Conservation (phyloP, 2,797 vertebrate species). For the Centroberyx gerrardi region DNA sequence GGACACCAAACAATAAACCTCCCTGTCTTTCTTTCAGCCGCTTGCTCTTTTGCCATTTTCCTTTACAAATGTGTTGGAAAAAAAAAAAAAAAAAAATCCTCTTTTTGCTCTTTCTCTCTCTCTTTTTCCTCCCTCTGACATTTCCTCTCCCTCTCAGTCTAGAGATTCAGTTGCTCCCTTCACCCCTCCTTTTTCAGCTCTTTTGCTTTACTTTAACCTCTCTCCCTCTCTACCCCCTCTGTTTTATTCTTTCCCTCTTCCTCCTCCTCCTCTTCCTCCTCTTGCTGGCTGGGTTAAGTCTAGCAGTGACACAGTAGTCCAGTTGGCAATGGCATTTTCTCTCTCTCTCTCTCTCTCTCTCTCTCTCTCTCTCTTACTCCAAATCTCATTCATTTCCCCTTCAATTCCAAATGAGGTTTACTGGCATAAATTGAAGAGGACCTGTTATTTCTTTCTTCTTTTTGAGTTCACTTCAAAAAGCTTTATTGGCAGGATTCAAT, state of each 20-base stretch:
- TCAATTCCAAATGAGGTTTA: conserved; percentile 55
- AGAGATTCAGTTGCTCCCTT: conserved; percentile 42
- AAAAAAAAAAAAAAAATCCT: not conserved
- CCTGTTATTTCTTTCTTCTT: conserved; percentile 39
- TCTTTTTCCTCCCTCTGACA: conserved; percentile 57
- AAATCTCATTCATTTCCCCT: conserved; percentile 49
- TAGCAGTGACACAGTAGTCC: conserved; percentile 48
- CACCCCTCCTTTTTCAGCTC: conserved; percentile 12
- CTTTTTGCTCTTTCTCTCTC: conserved; percentile 4
- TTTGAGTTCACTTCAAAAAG: conserved; percentile 39
- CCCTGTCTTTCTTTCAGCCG: conserved; percentile 40
- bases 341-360: conserved; percentile 40
- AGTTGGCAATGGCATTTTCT: conserved; percentile 53
- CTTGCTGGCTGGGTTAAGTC: conserved; percentile 49
- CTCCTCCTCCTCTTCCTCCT: conserved; percentile 39
- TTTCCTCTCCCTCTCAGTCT: conserved; percentile 60
- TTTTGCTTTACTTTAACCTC: too few relatives aligned
- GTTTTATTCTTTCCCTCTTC: conserved; percentile 27
- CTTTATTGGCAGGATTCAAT: conserved; percentile 35
- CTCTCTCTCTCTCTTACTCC: conserved; percentile 3
- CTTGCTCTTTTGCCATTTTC: conserved; percentile 58
- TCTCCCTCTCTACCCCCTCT: not conserved
- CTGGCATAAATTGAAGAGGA: conserved; percentile 43
- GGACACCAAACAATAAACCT: conserved; percentile 59
- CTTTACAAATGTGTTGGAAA: conserved; percentile 48